A percentile compares a stretch with the other conserved stretches of the same genome.
These are phyloP conservation scores for Spicauda simplicius DNA, from an alignment of 2,888 invertebrate genomes.

Conservation along the genomic window DNA sequence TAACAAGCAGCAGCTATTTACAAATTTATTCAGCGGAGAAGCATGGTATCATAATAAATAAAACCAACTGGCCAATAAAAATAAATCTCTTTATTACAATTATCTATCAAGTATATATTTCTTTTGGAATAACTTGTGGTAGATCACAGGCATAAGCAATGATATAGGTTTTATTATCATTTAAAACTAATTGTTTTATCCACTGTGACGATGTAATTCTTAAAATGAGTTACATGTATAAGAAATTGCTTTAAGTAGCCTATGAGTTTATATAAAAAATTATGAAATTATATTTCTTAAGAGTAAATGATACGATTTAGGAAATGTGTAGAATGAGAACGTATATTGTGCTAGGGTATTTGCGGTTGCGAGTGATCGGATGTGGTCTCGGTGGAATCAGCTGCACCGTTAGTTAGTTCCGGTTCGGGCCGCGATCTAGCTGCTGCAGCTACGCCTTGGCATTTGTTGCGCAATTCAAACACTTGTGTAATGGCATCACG, in stretches of 20 bases:
- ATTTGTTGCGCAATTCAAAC: slow-evolving; percentile 93
- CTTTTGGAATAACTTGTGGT: slow-evolving; percentile 43
- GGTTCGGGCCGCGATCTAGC: slow-evolving; percentile 55
- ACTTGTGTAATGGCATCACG: slow-evolving; percentile 98
- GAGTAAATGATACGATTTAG: slow-evolving; percentile 34
- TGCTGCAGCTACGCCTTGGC: slow-evolving; percentile 74
- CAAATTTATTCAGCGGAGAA: too few relatives aligned
- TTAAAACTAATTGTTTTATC: slow-evolving; percentile 6
- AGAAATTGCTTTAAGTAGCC: slow-evolving; percentile 4
- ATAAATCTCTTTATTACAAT: slow-evolving; percentile 43
- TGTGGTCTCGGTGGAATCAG: slow-evolving; percentile 66
- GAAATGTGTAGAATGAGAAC: not conserved
- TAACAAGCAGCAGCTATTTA: too few relatives aligned
- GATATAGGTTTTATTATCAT: not conserved
- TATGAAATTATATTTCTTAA: slow-evolving; percentile 38
- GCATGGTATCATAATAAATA: not conserved
- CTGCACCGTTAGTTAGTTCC: slow-evolving; percentile 66
- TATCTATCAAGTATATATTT: slow-evolving; percentile 42
- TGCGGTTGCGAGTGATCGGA: slow-evolving; percentile 60
- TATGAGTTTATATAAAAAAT: slow-evolving; percentile 35
- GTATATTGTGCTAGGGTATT: slow-evolving; percentile 63
- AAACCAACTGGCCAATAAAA: slow-evolving; percentile 29
- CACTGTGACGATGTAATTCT: slow-evolving; percentile 1
- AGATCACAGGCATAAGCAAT: slow-evolving; percentile 29
- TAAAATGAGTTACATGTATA: slow-evolving; percentile 8